These are phyloP conservation scores for Calycopis cecrops DNA, from an alignment of 1,140 invertebrate genomes.

Conservation along the genomic window DNA sequence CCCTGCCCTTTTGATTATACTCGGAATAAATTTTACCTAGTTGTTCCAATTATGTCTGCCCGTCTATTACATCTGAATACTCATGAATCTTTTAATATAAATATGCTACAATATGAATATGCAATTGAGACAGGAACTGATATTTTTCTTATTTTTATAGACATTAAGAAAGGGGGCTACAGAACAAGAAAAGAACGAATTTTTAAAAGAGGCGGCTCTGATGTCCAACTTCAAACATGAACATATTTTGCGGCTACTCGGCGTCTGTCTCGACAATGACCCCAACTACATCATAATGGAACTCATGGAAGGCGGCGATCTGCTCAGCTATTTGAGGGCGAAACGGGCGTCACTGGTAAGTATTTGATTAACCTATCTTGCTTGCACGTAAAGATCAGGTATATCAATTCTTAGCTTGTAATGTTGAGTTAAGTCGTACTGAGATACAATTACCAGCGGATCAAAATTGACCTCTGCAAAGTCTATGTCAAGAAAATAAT, in stretches of 20 bases:
- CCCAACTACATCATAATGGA: constrained; percentile 96
- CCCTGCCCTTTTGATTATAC: too few relatives aligned
- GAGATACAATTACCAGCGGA: too few relatives aligned
- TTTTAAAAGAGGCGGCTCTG: constrained; percentile 96
- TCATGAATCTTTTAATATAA: too few relatives aligned
- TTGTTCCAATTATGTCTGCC: too few relatives aligned
- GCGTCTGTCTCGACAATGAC: constrained; percentile 95
- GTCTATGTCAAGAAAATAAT: too few relatives aligned
- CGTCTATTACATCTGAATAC: too few relatives aligned
- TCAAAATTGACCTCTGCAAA: too few relatives aligned
- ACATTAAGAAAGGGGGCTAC: constrained; percentile 95
- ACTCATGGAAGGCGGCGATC: constrained; percentile 97
- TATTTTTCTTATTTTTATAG: constrained; percentile 67
- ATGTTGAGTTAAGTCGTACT: too few relatives aligned
- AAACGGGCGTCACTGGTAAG: constrained; percentile 82
- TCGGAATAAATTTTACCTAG: too few relatives aligned
- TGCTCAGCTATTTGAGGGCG: constrained; percentile 90
- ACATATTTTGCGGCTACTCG: constrained; percentile 93
- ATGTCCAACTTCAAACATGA: constrained; percentile 99
- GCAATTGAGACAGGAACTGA: not conserved
- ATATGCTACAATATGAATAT: too few relatives aligned
- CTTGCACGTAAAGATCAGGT: too few relatives aligned
- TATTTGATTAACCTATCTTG: constrained; percentile 19
- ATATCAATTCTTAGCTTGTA: too few relatives aligned
- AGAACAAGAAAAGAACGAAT: constrained; percentile 92